Evolutionary conservation across 2,113 vertebrate species (phyloP).

Genomic region (Anthoscopus minutus): DNA sequence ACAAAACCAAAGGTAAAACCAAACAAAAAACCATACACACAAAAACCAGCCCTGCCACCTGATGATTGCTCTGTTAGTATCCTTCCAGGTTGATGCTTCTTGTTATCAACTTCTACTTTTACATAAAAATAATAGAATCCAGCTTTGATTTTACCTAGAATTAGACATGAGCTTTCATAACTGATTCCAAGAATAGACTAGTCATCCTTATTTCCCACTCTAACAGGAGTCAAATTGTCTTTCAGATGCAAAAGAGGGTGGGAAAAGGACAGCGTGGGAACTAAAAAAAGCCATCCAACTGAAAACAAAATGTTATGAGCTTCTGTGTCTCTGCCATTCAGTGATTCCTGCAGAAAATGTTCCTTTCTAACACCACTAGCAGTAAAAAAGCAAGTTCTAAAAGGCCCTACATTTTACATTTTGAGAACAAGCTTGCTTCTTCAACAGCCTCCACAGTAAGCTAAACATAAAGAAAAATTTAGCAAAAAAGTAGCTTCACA

Average conservation of each 20-base stretch:
- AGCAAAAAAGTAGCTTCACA: not conserved
- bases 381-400: not conserved
- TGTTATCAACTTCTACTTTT: not conserved
- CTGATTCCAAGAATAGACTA: not conserved
- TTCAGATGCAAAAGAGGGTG: not conserved
- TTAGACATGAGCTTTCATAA: not conserved
- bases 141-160: not conserved
- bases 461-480: not conserved
- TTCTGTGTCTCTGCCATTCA: not conserved
- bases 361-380: not conserved
- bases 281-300: not conserved
- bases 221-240: not conserved
- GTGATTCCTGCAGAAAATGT: not conserved
- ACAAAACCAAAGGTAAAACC: not conserved
- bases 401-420: not conserved
- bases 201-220: not conserved
- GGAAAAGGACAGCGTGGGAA: not conserved
- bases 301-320: not conserved
- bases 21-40: not conserved
- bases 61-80: slow-evolving; percentile 1
- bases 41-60: slow-evolving; percentile 58
- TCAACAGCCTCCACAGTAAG: not conserved
- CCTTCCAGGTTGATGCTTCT: not conserved
- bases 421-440: not conserved
- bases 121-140: not conserved